Evolutionary conservation across 1,140 invertebrate genomes (phyloP), one percentile per base, ranked within the genome.

Genomic region (Zaprionus capensis): DNA sequence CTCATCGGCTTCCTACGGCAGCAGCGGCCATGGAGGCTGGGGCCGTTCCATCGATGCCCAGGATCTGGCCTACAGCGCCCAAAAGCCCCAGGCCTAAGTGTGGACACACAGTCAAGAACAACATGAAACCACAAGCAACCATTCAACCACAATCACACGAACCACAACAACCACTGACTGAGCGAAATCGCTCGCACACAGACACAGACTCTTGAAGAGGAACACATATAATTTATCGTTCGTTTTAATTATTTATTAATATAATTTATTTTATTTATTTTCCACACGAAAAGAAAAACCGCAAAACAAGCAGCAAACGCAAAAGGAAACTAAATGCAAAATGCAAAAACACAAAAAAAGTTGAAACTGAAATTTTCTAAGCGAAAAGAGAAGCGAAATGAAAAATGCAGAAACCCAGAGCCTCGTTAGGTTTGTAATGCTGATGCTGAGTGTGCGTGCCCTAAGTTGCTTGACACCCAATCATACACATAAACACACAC

Each of bases 51-150:
- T 95, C 51, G 95, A 96, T 62, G 95, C 96, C 41, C 96, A 97
- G 84, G 94, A 95, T 70, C 92, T 97, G 78, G 96, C 96, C 44
- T 97, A 97, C 92, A 94, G 94, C 71, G 96, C 95, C 46, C 96
- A 97, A 92, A 95, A 95, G 88, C 95, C 94, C n/a, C 82, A 91
- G 75, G 91, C 84, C 53, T 92, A 92, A 91, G 70, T 75, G 67
- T 65, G 26, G 15, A 22, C 71, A 57, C 14, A 34, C 58, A 69
- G 57, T 73, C 73, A 66, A 62, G n/a, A 70, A 49, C 55, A 64
- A 61, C 57, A 67, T 9, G 67, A 20, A 74, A 76, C 62, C 56
- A 72, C 55, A 66, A 67, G 28, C 28, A 31, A 31, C 28, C 28
- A 31, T 31, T 31, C 28, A 41, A 41, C 38, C 38, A 15, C 38